Percentiles rank a stretch among this genome's conserved stretches.
These are phyloP conservation scores for Phengaris alcon DNA, from an alignment of 2,888 invertebrate species.

Conservation along the genomic window DNA sequence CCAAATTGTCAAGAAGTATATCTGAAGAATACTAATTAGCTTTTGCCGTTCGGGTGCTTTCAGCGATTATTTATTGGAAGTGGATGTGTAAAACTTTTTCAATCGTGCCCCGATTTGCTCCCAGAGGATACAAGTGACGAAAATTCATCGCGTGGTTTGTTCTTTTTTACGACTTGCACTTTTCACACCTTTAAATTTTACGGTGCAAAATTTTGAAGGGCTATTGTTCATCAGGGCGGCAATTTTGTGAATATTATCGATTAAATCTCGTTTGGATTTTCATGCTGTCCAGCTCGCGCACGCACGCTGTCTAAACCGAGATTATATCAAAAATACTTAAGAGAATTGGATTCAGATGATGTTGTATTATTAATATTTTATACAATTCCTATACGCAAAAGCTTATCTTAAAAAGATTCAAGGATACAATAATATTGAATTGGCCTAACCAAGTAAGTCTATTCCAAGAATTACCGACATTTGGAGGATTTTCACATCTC, in stretches of 20 bases:
- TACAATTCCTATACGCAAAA: no score
- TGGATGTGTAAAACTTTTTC: slow-evolving; percentile 60
- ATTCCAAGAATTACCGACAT: not conserved
- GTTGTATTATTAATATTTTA: no score
- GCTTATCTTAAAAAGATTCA: no score
- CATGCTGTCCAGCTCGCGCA: no score
- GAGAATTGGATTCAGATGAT: no score
- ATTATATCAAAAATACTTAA: no score
- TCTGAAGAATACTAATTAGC: not conserved
- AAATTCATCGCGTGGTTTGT: slow-evolving; percentile 26
- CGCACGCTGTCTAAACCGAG: no score
- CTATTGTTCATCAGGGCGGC: not conserved
- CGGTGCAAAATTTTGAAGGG: not conserved
- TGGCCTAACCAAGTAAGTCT: not conserved
- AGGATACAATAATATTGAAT: not conserved
- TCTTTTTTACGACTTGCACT: slow-evolving; percentile 29
- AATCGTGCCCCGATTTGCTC: slow-evolving; percentile 49
- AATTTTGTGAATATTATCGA: no score
- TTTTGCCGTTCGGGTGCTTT: slow-evolving; percentile 7
- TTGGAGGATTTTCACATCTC: not conserved
- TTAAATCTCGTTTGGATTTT: no score
- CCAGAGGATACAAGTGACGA: slow-evolving; percentile 38
- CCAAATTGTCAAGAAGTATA: not conserved
- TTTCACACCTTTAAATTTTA: slow-evolving; percentile 20
- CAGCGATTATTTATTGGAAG: slow-evolving; percentile 43